These are phyloP conservation scores for Tenebrio molitor DNA, from an alignment of 1,140 invertebrate species.

Conservation along the genomic window DNA sequence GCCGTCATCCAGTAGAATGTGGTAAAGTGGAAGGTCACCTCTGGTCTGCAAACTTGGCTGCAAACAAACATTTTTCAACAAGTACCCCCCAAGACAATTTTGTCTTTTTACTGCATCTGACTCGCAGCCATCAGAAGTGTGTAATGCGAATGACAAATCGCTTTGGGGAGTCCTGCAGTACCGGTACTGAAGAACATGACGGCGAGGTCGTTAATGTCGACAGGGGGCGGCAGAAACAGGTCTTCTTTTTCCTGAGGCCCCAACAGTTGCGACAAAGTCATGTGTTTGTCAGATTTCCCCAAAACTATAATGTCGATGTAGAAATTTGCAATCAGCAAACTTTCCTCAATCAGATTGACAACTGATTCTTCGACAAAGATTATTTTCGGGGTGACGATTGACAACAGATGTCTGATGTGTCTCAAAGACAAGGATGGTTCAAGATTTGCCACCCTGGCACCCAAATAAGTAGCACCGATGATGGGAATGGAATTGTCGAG, in stretches of 20 bases:
- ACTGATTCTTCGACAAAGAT: slow-evolving; percentile 48
- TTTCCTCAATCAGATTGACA: slow-evolving; percentile 39
- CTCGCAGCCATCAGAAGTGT: not conserved
- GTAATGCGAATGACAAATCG: slow-evolving; percentile 39
- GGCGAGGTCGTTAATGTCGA: slow-evolving; percentile 57
- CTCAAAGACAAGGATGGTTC: slow-evolving; percentile 34
- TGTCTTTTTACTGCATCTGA: not conserved
- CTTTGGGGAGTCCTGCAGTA: slow-evolving; percentile 85
- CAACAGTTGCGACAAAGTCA: slow-evolving; percentile 38
- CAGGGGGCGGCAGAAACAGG: slow-evolving; percentile 41
- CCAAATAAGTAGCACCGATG: slow-evolving; percentile 67
- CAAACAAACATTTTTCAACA: not conserved
- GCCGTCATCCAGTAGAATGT: slow-evolving; percentile 36
- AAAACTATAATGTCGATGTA: slow-evolving; percentile 45
- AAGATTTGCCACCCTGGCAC: slow-evolving; percentile 56
- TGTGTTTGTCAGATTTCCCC: slow-evolving; percentile 45
- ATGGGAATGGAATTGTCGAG: slow-evolving; percentile 68
- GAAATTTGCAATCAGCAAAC: slow-evolving; percentile 6
- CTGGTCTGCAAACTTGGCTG: not conserved
- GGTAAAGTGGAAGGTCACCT: not conserved
- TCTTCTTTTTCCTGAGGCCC: slow-evolving; percentile 37
- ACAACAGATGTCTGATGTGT: slow-evolving; percentile 41
- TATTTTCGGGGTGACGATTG: slow-evolving; percentile 17
- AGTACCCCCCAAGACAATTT: no score
- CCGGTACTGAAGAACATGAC: slow-evolving; percentile 76